A percentile compares a stretch with the other conserved stretches of the same genome.
phyloP scores from a whole-genome alignment of 2,888 invertebrate genomes.

The Pantelozetes paolii region DNA sequence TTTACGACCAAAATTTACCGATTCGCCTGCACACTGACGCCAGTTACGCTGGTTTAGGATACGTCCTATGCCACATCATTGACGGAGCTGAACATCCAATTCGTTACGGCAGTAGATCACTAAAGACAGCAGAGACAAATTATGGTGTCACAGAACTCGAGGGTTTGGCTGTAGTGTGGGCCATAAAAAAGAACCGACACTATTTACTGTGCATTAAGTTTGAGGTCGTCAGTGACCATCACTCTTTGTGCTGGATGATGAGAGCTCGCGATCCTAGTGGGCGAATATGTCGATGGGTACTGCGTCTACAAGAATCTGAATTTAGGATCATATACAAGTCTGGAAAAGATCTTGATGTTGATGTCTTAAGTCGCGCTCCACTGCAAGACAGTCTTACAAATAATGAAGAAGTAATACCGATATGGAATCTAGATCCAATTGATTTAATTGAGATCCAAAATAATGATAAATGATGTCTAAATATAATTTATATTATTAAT shows the following conservation, averaged over 20 bases:
- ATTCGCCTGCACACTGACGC: not conserved
- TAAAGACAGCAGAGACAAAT: constrained; percentile 50
- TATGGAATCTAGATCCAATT: not conserved
- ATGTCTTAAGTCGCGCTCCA: constrained; percentile 44
- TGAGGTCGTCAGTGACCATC: constrained; percentile 54
- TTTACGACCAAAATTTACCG: not conserved
- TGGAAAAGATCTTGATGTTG: constrained; percentile 52
- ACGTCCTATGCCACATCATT: constrained; percentile 4
- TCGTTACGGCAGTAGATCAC: not conserved
- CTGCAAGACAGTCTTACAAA: not conserved
- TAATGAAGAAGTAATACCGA: not conserved
- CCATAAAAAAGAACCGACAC: constrained; percentile 52
- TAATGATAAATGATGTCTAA: not conserved
- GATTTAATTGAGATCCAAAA: constrained; percentile 2
- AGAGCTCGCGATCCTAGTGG: constrained; percentile 53
- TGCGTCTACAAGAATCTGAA: constrained; percentile 52
- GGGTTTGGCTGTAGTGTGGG: constrained; percentile 51
- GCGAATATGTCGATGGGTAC: constrained; percentile 54
- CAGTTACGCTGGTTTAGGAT: not conserved
- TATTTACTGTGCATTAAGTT: constrained; percentile 53
- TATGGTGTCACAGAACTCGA: constrained; percentile 54
- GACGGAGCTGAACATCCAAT: constrained; percentile 1
- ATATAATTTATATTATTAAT: not conserved
- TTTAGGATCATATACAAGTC: constrained; percentile 52
- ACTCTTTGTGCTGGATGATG: constrained; percentile 55